Base-by-base conservation (phyloP, 2,888 invertebrate genomes). In the Calliphora vomitoria region DNA sequence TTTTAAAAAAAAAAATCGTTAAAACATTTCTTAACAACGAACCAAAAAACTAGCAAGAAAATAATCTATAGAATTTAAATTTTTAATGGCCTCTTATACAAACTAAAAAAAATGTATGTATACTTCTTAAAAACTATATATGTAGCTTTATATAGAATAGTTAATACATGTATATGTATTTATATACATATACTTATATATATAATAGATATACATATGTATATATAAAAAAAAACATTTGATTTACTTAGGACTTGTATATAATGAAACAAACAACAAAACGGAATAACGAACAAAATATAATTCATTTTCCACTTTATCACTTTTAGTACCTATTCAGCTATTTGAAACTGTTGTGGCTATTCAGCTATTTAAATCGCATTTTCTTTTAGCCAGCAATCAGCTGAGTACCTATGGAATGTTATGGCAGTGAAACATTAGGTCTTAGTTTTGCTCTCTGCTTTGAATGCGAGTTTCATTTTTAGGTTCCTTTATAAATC, bases 401-500 rank as follows among this genome's bases (percentile, higher is more conserved):
- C 66, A 82, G 81, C 72, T 78, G 85, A 81, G 79, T 80, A 85
- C 62, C 80, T 47, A 58, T 31, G 88, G 72, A 84, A 86, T 79
- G 58, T 13, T 53, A 5, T 86, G 88, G 66, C 4, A 84, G 44
- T 84, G 76, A 69, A 86, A 88, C 88, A 82, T 10, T 68, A 35
- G 4, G 69, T 55, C 31, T 68, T 74, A 8, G 20, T 58, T 58
- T 64, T 44, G 13, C 50, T 44, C 35, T 44, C 44, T 13, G 8
- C 20, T 68, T 11, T 44, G 8, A 5, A 66, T 25, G 0, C n/a
- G 25, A 15, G 13, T 68, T 75, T 60, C 13, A 35, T 55, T 71
- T 64, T 58, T 44, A n/a, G 18, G 8, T 72, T 76, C 41, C 47
- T 64, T 64, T 71, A 64, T 71, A 20, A 62, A 44, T 71, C 38